phyloP scores from a whole-genome alignment of 2,888 invertebrate species.

The Drosophila anomalipes region DNA sequence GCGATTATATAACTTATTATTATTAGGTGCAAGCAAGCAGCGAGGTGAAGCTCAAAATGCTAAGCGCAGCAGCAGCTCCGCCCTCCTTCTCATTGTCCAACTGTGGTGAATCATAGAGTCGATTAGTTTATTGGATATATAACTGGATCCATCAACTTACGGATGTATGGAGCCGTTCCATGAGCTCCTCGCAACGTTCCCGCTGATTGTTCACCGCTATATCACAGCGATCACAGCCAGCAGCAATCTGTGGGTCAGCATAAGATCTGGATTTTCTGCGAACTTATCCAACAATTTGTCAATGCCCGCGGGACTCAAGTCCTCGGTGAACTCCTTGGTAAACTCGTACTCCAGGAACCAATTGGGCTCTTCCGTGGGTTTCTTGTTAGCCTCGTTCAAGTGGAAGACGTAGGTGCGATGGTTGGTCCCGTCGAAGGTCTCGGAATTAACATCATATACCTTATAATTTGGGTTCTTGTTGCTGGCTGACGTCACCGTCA shows the following conservation, averaged over 20 bases:
- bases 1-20: slow-evolving; percentile 53
- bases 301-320: slow-evolving; percentile 88
- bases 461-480: slow-evolving; percentile 93
- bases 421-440: slow-evolving; percentile 87
- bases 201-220: slow-evolving; percentile 73
- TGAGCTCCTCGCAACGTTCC: slow-evolving; percentile 72
- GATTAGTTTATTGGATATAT: background rate
- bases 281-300: slow-evolving; percentile 87
- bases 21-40: too few species aligned
- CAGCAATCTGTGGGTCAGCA: slow-evolving; percentile 74
- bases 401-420: slow-evolving; percentile 91
- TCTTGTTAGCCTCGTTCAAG: slow-evolving; percentile 89
- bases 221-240: slow-evolving; percentile 78
- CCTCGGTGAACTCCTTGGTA: slow-evolving; percentile 89
- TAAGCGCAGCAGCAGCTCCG: slow-evolving; percentile 60
- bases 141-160: slow-evolving; percentile 56
- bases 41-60: slow-evolving; percentile 56
- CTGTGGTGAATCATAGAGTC: slow-evolving; percentile 28
- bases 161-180: slow-evolving; percentile 54
- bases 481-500: slow-evolving; percentile 90
- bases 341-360: slow-evolving; percentile 92
- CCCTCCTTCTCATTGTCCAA: slow-evolving; percentile 53
- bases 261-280: slow-evolving; percentile 81
- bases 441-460: slow-evolving; percentile 89
- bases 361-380: slow-evolving; percentile 86